Conservation (phyloP, 2,797 vertebrate species). For the Squalus acanthias region DNA sequence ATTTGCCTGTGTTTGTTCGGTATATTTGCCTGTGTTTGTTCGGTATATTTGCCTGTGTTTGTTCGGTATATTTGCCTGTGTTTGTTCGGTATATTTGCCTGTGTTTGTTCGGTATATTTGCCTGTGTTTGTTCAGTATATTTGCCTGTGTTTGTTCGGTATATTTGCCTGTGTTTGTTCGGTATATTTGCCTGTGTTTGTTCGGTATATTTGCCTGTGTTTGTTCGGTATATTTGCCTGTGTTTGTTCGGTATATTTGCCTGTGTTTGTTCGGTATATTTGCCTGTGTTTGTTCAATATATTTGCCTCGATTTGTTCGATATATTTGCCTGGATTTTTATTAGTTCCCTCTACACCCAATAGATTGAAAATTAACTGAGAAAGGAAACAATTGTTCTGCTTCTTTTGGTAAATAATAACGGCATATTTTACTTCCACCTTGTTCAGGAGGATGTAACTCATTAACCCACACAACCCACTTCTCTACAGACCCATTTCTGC, state of each 20-base stretch:
- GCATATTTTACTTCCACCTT: not conserved
- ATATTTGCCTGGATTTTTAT: not conserved
- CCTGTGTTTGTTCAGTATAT: too few relatives aligned
- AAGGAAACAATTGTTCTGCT: not conserved
- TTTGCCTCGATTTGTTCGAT: too few relatives aligned
- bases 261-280: too few relatives aligned
- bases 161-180: not conserved
- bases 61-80: not conserved
- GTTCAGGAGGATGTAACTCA: not conserved
- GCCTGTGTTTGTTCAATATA: too few relatives aligned
- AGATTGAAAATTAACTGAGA: not conserved
- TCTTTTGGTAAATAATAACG: not conserved
- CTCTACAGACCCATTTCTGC: not conserved
- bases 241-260: too few relatives aligned
- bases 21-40: not conserved
- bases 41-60: not conserved
- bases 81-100: not conserved
- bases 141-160: not conserved
- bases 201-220: not conserved
- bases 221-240: not conserved
- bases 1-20: not conserved
- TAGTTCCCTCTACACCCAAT: not conserved
- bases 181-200: not conserved
- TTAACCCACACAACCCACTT: not conserved
- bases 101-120: not conserved